These are phyloP conservation scores for Crotalus horridus DNA, from an alignment of 2,113 vertebrate genomes.

Conservation along the genomic window DNA sequence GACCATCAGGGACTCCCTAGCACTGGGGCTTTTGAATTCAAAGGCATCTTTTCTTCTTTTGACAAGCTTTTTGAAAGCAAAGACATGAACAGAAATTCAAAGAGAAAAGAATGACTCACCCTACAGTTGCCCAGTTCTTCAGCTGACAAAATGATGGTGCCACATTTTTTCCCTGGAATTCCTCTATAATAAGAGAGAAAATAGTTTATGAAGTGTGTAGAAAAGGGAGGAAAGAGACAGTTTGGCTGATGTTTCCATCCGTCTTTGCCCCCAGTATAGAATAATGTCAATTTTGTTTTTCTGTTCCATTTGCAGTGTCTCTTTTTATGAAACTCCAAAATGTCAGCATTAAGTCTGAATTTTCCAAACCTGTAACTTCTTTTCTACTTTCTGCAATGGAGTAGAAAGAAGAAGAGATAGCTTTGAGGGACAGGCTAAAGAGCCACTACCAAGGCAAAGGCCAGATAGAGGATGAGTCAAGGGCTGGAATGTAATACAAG, in stretches of 20 bases:
- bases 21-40: background rate
- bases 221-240: background rate
- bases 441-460: background rate
- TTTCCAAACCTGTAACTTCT: background rate
- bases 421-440: background rate
- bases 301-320: background rate
- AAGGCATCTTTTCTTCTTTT: background rate
- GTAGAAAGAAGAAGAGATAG: background rate
- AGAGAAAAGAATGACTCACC: conserved; percentile 71
- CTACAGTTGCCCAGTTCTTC: conserved; percentile 94
- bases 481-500: background rate
- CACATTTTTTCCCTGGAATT: conserved; percentile 90
- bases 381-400: background rate
- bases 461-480: background rate
- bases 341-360: background rate
- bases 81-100: background rate
- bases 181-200: conserved; percentile 67
- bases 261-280: background rate
- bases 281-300: background rate
- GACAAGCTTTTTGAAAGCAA: background rate
- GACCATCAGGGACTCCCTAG: background rate
- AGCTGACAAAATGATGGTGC: conserved; percentile 85
- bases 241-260: background rate
- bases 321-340: background rate
- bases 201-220: rapidly evolving